These are phyloP conservation scores for Apodemia duryi DNA, from an alignment of 2,888 invertebrate genomes.

Conservation along the genomic window DNA sequence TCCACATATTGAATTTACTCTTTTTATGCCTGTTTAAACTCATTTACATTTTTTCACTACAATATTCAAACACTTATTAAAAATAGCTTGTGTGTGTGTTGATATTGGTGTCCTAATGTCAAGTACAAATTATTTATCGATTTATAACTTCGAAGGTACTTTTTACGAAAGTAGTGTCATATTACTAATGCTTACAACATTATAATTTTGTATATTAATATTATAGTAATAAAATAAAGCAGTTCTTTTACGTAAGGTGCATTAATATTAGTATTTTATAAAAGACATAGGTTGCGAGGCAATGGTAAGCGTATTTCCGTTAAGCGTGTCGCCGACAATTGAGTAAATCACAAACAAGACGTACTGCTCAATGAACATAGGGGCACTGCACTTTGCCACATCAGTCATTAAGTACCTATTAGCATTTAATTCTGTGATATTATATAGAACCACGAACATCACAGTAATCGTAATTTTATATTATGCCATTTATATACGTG, in stretches of 20 bases:
- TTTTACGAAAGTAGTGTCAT: too few species aligned
- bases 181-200: background rate
- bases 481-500: too few species aligned
- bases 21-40: slow-evolving; percentile 65
- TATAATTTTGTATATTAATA: too few species aligned
- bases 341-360: slow-evolving; percentile 41
- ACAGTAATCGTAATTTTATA: background rate
- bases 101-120: background rate
- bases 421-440: slow-evolving; percentile 1
- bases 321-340: slow-evolving; percentile 45
- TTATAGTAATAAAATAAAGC: too few species aligned
- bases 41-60: slow-evolving; percentile 50
- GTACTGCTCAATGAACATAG: slow-evolving; percentile 57
- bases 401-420: slow-evolving; percentile 19
- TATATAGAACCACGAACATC: background rate
- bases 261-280: slow-evolving; percentile 23
- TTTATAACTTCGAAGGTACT: too few species aligned
- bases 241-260: background rate
- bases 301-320: slow-evolving; percentile 24
- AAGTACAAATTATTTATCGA: too few species aligned
- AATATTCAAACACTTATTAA: slow-evolving; percentile 19
- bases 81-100: background rate
- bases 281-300: slow-evolving; percentile 28
- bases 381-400: slow-evolving; percentile 54
- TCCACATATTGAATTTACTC: slow-evolving; percentile 70